Percentiles rank a stretch among this genome's conserved stretches.
Evolutionary conservation across 2,888 invertebrate genomes (phyloP).

Genomic region (Ptilodon capucinus): DNA sequence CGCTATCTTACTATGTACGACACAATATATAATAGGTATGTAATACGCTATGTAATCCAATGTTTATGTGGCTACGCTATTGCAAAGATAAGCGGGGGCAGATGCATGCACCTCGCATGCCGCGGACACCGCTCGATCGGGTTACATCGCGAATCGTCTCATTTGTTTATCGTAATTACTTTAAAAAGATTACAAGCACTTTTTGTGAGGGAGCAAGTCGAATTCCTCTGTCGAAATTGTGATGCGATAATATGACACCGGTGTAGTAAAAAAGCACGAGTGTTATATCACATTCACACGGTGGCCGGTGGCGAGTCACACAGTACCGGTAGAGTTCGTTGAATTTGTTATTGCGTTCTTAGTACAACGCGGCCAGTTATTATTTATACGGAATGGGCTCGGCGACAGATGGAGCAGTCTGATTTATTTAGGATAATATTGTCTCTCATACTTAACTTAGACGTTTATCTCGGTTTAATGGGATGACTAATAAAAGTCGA

Average conservation of each 20-base stretch:
- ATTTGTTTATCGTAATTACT: constrained; percentile 41
- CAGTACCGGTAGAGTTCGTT: constrained; percentile 81
- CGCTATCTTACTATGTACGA: constrained; percentile 72
- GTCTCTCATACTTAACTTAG: constrained; percentile 47
- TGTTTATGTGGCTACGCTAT: constrained; percentile 61
- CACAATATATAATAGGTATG: constrained; percentile 55
- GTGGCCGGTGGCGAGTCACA: constrained; percentile 73
- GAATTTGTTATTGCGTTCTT: constrained; percentile 82
- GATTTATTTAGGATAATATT: constrained; percentile 65
- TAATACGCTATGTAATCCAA: constrained; percentile 64
- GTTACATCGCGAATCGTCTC: constrained; percentile 46
- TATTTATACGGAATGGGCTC: constrained; percentile 65
- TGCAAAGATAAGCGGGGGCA: constrained; percentile 54
- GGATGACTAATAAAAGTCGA: constrained; percentile 44
- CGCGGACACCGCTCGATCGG: constrained; percentile 42
- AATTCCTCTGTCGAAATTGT: constrained; percentile 63
- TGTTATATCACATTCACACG: constrained; percentile 77
- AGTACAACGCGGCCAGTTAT: constrained; percentile 75
- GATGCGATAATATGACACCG: constrained; percentile 72
- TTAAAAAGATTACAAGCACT: constrained; percentile 43
- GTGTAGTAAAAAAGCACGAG: constrained; percentile 65
- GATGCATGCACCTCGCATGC: constrained; percentile 28
- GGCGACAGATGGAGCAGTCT: constrained; percentile 67
- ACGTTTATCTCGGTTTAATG: constrained; percentile 41
- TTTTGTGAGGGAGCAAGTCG: constrained; percentile 54